Base-by-base conservation (phyloP, 2,797 vertebrate species). In the Brotogeris chrysoptera region DNA sequence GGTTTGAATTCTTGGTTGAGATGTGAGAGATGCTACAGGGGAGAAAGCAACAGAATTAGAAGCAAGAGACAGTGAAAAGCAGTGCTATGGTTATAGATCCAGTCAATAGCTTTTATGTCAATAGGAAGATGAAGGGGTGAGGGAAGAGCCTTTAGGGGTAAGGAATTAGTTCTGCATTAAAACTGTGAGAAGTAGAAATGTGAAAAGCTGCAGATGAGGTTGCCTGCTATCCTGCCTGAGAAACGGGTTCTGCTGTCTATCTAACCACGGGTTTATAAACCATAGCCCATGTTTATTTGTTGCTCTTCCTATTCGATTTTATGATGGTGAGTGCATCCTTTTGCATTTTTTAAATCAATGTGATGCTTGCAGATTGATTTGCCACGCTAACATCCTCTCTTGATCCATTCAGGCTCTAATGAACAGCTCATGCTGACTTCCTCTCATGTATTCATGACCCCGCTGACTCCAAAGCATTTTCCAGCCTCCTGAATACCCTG, bases 291-390 rank as follows among this genome's bases (percentile, higher is more conserved):
- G 16, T 85, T 92, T 87, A 49, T 80, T 90, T 92, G 43, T 64
- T 92, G 74, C 18, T 77, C 24, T 85, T 92, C 78, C 78, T 68
- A 28, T 93, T 80, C 4, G 28, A 89, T 93, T 93, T 95, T 89
- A 68, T 68, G 82, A 87, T 20, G 32, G 52, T 25, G 47, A 93
- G 12, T 60, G 13, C 64, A 85, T 92, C 50, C 74, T 88, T 90
- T 66, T 68, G 27, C 64, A 65, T 93, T 90, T 91, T 94, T 93
- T 18, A n/a, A 82, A 92, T 85, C 28, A 91, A 52, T 96, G 73
- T 85, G 64, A 14, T 85, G 74, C 60, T 86, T 66, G 49, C 64
- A 52, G 71, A 79, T 63, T 92, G 77, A 91, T 92, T 91, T 46
- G 57, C 72, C 57, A 32, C 49, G 17, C 41, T 70, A 80, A 57